Evolutionary conservation across 1,140 invertebrate genomes (phyloP).

Genomic region (Brachionus asplanchnoidis): DNA sequence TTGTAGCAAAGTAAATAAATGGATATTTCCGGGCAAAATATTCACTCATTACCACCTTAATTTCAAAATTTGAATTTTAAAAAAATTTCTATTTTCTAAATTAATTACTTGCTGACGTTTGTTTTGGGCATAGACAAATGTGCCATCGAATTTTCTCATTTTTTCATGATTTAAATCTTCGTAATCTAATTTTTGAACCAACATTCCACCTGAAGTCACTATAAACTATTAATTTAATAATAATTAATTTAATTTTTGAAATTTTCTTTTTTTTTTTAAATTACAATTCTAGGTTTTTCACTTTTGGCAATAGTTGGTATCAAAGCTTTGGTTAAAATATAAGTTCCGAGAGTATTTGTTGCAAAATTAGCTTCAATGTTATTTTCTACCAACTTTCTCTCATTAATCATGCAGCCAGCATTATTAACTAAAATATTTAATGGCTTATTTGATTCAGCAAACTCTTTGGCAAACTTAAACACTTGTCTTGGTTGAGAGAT

Average conservation of each 20-base stretch:
- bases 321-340: slow-evolving; percentile 56
- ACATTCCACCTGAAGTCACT: slow-evolving; percentile 61
- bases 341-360: slow-evolving; percentile 58
- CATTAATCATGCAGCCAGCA: slow-evolving; percentile 59
- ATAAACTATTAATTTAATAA: slow-evolving; percentile 50
- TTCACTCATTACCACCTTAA: slow-evolving; percentile 56
- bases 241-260: background rate
- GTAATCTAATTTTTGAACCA: slow-evolving; percentile 57
- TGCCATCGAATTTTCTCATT: slow-evolving; percentile 58
- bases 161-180: slow-evolving; percentile 58
- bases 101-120: slow-evolving; percentile 57
- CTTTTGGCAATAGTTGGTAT: slow-evolving; percentile 53
- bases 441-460: slow-evolving; percentile 49
- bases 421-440: slow-evolving; percentile 59
- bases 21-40: slow-evolving; percentile 57
- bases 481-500: slow-evolving; percentile 57
- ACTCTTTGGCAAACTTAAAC: slow-evolving; percentile 54
- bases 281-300: slow-evolving; percentile 51
- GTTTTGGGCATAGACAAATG: slow-evolving; percentile 60
- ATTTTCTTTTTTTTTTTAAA: background rate
- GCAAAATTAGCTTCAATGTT: slow-evolving; percentile 60
- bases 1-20: slow-evolving; percentile 58
- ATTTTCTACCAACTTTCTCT: slow-evolving; percentile 53
- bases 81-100: background rate
- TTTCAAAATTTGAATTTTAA: slow-evolving; percentile 7